Evolutionary conservation across 2,888 invertebrate species (phyloP), one percentile per base, ranked within the genome.

Genomic region (Drosophila dives): DNA sequence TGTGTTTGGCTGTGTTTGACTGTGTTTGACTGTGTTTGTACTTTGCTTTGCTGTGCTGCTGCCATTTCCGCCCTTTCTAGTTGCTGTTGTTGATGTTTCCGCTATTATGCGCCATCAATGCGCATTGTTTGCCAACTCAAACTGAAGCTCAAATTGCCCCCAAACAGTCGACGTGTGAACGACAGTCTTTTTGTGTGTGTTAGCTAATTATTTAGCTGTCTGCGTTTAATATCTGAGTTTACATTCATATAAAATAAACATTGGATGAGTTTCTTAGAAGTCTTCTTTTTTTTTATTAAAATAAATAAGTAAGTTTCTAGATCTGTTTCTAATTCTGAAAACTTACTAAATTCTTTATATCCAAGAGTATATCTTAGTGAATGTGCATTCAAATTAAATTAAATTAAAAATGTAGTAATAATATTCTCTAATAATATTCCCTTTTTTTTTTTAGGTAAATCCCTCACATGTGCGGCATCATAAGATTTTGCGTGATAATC

Each of bases 381-480:
- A 42, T 12, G 1, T 20, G 20, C 7, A 20, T 12, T 45, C 12
- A 3, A 12, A 20, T 42, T 3, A 45, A 12, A 20, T 23, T 23
- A 23, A 23, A 23, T 23, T 23, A 23, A 23, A 23, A 23, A 23
- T 23, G 1, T 23, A 2, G 23, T 23, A n/a, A n/a, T n/a, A n/a
- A n/a, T n/a, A n/a, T n/a, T n/a, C n/a, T n/a, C 20, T 45, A 45
- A 20, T 23, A 45, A 23, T 3, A 45, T 8, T 7, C 15, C 8
- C 11, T 15, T 11, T 32, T 15, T 1, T 1, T 4, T 20, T 32
- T 69, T 72, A 93, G 93, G 90, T 92, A 36, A 91, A 92, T 81
- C 90, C 92, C 12, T 81, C 91, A 4, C 91, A 92, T 73, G 91
- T 92, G 33, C 91, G 92, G 38, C 91, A 91, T 75, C 91, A 93